Evolutionary conservation across 2,888 invertebrate species (phyloP), one percentile per base, ranked within the genome.

Genomic region (Drosophila multiciliata): DNA sequence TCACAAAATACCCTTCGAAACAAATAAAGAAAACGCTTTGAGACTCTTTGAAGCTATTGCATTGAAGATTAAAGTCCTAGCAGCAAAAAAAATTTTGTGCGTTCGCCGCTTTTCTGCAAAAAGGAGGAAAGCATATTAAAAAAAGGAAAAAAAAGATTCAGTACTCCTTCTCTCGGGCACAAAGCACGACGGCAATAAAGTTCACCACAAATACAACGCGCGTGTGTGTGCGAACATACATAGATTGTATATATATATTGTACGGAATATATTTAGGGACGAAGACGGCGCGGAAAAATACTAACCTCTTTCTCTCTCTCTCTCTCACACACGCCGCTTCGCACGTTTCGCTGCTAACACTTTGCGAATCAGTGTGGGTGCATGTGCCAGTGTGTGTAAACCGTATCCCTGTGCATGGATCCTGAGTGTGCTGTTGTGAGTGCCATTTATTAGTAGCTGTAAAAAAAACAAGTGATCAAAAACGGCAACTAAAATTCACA

Each of bases 231-330:
- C 68, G 75, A 70, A 74, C 73, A 66, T 68, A 60, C 54, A 64
- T 64, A 57, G 59, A 71, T 52, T 69, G 64, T 53, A 66, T 61
- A 60, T 78, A 78, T 65, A 61, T 73, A 66, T n/a, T n/a, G n/a
- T 58, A 63, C 68, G 73, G 66, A 82, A 80, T 77, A 83, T 79
- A 80, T 82, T 79, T 83, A 86, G 87, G 85, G 85, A 86, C 82
- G 66, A 77, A 63, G 57, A 78, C 81, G 79, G 80, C 85, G 87
- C 86, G 86, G 83, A 87, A 86, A 85, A 87, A 74, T 83, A 86
- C 76, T 87, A 82, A 87, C 80, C 84, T 87, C 83, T 83, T 73
- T 78, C 64, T 38, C 38, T 42, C 12, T 23, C 12, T 23, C 20
- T 15, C 45, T 23, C 12, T 29, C 29, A 5, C 29, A 29, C 29